Conservation (phyloP, 2,888 invertebrate genomes). For the Eristalinus aeneus region DNA sequence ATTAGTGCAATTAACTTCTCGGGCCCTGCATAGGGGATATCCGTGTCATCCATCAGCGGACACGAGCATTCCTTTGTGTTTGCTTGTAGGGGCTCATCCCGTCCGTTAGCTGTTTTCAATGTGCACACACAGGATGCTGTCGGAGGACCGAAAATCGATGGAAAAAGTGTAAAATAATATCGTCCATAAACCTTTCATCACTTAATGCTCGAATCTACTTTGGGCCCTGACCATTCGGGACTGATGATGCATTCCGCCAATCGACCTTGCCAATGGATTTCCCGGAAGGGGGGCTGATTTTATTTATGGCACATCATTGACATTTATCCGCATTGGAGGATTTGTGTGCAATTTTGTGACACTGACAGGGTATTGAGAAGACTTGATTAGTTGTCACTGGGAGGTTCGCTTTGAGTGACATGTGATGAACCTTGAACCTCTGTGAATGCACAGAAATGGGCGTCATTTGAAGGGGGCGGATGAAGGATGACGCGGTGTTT, state of each 20-base stretch:
- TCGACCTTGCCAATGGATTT: neutral
- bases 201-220: constrained; percentile 34
- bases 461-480: neutral
- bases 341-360: constrained; percentile 12
- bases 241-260: neutral
- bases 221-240: constrained; percentile 8
- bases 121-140: neutral
- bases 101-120: neutral
- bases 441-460: neutral
- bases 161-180: constrained; percentile 30
- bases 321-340: neutral
- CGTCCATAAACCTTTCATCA: constrained; percentile 48
- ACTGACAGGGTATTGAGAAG: constrained; percentile 39
- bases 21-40: constrained; percentile 22
- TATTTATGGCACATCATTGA: constrained; percentile 5
- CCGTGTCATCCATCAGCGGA: constrained; percentile 21
- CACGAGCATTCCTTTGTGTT: neutral
- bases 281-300: neutral
- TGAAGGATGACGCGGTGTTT: neutral
- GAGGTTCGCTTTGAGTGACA: neutral
- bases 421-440: neutral
- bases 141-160: constrained; percentile 33
- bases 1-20: constrained; percentile 28
- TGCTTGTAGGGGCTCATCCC: neutral
- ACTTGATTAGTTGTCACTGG: constrained; percentile 38